Conservation (phyloP, 64 coral and sea anemone genomes). For the Dendronephthya gigantea region DNA sequence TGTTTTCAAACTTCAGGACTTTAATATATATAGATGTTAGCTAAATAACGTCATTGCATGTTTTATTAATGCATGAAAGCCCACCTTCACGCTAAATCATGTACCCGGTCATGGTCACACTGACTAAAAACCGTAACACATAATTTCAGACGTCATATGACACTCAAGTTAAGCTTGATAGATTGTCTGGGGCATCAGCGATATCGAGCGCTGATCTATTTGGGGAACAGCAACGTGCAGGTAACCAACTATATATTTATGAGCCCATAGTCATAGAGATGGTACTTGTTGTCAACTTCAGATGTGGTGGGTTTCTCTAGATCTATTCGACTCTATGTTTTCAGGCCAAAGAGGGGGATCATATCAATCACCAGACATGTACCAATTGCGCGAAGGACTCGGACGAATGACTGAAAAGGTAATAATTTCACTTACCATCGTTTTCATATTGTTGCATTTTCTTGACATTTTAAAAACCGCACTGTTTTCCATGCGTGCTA, state of each 20-base stretch:
- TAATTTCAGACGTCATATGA: not conserved
- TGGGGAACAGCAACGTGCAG: not conserved
- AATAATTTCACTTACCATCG: not conserved
- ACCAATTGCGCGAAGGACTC: not conserved
- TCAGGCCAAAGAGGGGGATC: not conserved
- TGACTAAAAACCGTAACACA: not conserved
- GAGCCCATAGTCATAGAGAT: not conserved
- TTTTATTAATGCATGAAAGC: too few relatives aligned
- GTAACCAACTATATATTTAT: not conserved
- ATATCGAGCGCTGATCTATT: constrained; percentile 13
- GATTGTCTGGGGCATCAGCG: not conserved
- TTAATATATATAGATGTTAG: too few relatives aligned
- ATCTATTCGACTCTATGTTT: not conserved
- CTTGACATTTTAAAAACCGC: not conserved
- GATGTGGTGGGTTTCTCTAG: not conserved
- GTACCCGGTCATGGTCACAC: too few relatives aligned
- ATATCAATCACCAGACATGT: not conserved
- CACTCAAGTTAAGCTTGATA: not conserved
- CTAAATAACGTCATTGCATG: too few relatives aligned
- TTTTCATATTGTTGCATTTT: not conserved
- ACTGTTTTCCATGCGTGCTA: too few relatives aligned
- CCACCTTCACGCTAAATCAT: too few relatives aligned
- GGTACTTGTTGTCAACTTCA: not conserved
- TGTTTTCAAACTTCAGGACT: too few relatives aligned
- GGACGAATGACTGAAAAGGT: constrained; percentile 1